Base-by-base conservation (phyloP, 2,113 vertebrate species). In the Anarhynchus alexandrinus region DNA sequence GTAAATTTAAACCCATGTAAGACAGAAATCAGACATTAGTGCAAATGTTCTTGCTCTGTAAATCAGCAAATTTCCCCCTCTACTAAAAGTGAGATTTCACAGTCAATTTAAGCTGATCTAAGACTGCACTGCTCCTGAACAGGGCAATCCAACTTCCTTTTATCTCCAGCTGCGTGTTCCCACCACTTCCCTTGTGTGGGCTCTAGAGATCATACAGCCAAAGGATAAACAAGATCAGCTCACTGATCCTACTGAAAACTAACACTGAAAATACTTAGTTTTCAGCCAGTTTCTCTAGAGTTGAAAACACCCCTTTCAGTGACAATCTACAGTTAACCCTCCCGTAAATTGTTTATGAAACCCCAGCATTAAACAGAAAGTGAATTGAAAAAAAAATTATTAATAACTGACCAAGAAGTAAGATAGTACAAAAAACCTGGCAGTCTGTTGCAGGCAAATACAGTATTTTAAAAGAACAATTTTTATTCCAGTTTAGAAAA, bases 61-160 rank as follows among this genome's bases (percentile, higher is more conserved):
- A 94, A 93, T 81, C 92, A 96, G 85, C 59, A 94, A 55, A 93
- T 82, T 93, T 82, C 78, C 87, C 69, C 87, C 66, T 93, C 71
- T 82, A 58, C 78, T 74, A 93, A 90, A 96, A 97, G 85, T 91
- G 90, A 96, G 96, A 96, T 97, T 97, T 97, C 96, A 97, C 96
- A 96, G 96, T 94, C 96, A 97, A 96, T 97, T 97, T 95, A 95
- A 96, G 93, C 92, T 96, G 96, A 96, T 97, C 96, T 97, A 91
- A 97, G 94, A 77, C 94, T 96, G 85, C 70, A 21, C 66, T 92
- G 87, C 94, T 96, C 94, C 96, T 88, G 96, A 95, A 70, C 96
- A 95, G 90, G 78, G 93, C 94, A 96, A 96, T 96, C 93, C 90
- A 86, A 88, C 96, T 97, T 96, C 82, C 94, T 96, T 97, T 97